phyloP scores from a whole-genome alignment of 2,888 invertebrate species.

The Craniophora ligustri region DNA sequence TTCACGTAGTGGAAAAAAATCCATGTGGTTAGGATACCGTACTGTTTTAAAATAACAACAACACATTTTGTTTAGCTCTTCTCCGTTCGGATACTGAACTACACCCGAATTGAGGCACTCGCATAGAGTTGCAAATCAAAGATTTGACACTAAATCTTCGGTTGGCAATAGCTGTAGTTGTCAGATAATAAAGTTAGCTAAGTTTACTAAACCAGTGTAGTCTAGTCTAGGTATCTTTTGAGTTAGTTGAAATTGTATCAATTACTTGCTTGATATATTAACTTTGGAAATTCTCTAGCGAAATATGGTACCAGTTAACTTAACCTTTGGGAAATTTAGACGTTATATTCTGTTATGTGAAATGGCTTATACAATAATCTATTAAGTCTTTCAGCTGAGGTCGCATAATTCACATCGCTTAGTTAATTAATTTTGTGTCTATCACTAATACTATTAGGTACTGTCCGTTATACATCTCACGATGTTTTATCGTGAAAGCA shows the following conservation, averaged over 20 bases:
- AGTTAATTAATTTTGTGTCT: too few relatives aligned
- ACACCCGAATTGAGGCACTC: slow-evolving; percentile 13
- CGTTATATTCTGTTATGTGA: neutral
- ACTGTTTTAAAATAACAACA: neutral
- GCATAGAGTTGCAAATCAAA: slow-evolving; percentile 17
- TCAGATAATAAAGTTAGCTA: slow-evolving; percentile 21
- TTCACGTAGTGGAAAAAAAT: too few relatives aligned
- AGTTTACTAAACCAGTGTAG: neutral
- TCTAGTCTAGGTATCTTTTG: neutral
- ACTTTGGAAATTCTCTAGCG: neutral
- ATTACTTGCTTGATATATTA: neutral
- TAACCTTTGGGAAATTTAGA: neutral
- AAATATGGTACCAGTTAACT: neutral
- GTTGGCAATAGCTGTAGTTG: slow-evolving; percentile 13
- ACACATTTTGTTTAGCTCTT: too few relatives aligned
- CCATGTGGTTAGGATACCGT: too few relatives aligned
- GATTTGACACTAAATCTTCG: slow-evolving; percentile 12
- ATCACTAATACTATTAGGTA: too few relatives aligned
- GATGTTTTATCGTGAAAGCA: too few relatives aligned
- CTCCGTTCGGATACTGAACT: neutral
- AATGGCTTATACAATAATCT: neutral
- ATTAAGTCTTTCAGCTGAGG: neutral
- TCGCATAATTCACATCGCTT: too few relatives aligned
- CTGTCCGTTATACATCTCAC: too few relatives aligned
- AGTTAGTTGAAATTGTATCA: neutral